Percentiles rank a stretch among this genome's conserved stretches.
Evolutionary conservation across 2,797 vertebrate species (phyloP).

Genomic region (Phataginus tetradactyla): DNA sequence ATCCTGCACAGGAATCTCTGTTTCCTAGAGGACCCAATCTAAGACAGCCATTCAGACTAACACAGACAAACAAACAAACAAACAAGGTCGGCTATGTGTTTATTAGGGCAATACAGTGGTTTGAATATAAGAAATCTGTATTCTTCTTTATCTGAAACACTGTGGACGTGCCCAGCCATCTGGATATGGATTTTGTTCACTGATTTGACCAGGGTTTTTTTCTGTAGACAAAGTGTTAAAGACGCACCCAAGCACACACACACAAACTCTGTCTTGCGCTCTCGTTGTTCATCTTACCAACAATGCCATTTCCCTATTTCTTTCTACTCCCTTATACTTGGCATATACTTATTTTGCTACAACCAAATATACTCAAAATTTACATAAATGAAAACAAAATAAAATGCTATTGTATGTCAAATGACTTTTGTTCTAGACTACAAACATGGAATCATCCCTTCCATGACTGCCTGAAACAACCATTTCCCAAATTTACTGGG

Average conservation of each 20-base stretch:
- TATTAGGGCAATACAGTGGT: not conserved
- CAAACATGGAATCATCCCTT: not conserved
- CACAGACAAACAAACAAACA: not conserved
- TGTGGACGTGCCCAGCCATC: not conserved
- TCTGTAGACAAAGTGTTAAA: not conserved
- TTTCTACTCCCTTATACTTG: not conserved
- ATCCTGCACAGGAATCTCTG: not conserved
- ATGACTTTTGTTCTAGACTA: not conserved
- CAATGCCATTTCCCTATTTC: not conserved
- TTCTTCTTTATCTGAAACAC: not conserved
- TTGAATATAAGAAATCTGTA: conserved; percentile 4
- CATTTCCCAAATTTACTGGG: not conserved
- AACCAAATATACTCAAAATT: not conserved
- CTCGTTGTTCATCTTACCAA: not conserved
- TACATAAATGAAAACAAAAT: not conserved
- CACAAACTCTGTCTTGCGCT: not conserved
- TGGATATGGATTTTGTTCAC: not conserved
- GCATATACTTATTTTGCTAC: not conserved
- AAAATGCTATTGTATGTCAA: not conserved
- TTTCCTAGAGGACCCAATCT: not conserved
- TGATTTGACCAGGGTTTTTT: not conserved
- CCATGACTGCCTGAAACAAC: not conserved
- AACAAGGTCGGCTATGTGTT: not conserved
- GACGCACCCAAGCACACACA: not conserved
- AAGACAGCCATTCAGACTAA: not conserved